Evolutionary conservation across 30 jellyfish, hydroid and myxozoan genomes (phyloP), one percentile per base, ranked within the genome.

Genomic region (Nemopilema nomurai): DNA sequence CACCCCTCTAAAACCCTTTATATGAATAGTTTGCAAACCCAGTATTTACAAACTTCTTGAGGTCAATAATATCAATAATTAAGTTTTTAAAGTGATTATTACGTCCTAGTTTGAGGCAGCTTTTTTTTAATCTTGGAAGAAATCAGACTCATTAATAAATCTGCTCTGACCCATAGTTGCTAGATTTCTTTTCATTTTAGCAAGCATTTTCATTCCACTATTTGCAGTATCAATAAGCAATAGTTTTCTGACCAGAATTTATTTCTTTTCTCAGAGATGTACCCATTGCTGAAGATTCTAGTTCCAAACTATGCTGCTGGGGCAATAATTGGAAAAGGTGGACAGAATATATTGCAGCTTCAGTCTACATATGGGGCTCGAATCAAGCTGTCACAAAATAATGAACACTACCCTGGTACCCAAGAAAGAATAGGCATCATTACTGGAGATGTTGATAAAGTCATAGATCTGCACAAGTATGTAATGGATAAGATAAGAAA

Each of bases 261-360:
- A 30, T 30, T 0, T 83, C 68, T 69, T 18, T 20, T 68, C 75
- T 21, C 69, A 82, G 98, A 87, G 67, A 57, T 88, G 76, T 66
- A 70, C 50, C 99, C 99, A 7, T 72, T 95, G 84, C 82, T 95
- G 83, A 95, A 95, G 71, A 72, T 95, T 4, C 80, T 95, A 19
- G 88, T 95, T 28, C 99, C 99, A 49, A 95, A 95, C 67, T 95
- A 83, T 87, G 99, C 99, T 41, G 99, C 99, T 20, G 99, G 99
- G 6, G 99, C 99, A 17, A 86, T 95, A 17, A 95, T 95, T 76
- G 99, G 99, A 4, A 90, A 89, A 87, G 92, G 96, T 16, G 99
- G 99, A 1, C 89, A 87, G 41, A 95, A 95, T 72, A 90, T 95
- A 8, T 73, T 83, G 24, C 98, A 95, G 76, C 86, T 95, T 26